A percentile compares a stretch with the other conserved stretches of the same genome.
Evolutionary conservation across 37 sponge, comb jelly and placozoan species (phyloP).

Genomic region (Halichondria panicea): DNA sequence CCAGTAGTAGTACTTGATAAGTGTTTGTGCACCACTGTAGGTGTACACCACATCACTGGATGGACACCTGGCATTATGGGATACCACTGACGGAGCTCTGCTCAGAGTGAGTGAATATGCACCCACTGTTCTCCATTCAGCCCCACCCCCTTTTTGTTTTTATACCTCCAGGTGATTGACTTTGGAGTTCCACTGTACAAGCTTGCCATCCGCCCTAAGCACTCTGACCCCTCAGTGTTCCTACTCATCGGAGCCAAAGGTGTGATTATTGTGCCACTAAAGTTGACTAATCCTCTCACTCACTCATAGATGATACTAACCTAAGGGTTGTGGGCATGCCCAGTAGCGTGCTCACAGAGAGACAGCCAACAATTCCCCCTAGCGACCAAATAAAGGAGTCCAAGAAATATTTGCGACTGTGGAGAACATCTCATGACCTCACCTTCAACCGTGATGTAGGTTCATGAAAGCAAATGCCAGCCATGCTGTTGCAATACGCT

Average conservation of each 20-base stretch:
- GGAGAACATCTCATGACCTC: neutral
- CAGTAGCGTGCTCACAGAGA: constrained; percentile 32
- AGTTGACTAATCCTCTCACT: neutral
- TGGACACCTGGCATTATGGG: constrained; percentile 72
- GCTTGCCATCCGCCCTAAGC: constrained; percentile 46
- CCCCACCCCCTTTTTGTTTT: neutral
- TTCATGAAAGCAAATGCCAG: neutral
- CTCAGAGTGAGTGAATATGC: constrained; percentile 50
- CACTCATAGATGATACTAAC: neutral
- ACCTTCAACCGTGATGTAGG: constrained; percentile 37
- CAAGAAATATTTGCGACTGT: constrained; percentile 9
- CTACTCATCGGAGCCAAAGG: neutral
- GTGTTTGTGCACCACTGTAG: too few species aligned
- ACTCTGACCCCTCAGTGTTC: constrained; percentile 28
- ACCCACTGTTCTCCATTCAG: neutral
- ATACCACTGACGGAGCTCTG: constrained; percentile 63
- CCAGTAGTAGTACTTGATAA: too few species aligned
- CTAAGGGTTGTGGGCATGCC: constrained; percentile 13
- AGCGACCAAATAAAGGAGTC: constrained; percentile 28
- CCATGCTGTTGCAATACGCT: neutral
- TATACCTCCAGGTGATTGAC: constrained; percentile 30
- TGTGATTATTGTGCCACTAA: neutral
- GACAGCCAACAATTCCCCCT: constrained; percentile 11
- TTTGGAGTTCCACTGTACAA: constrained; percentile 48
- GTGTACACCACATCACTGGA: constrained; percentile 63